Evolutionary conservation across 92 coral and sea anemone genomes (phyloP).

Genomic region (Phenganax marumi): DNA sequence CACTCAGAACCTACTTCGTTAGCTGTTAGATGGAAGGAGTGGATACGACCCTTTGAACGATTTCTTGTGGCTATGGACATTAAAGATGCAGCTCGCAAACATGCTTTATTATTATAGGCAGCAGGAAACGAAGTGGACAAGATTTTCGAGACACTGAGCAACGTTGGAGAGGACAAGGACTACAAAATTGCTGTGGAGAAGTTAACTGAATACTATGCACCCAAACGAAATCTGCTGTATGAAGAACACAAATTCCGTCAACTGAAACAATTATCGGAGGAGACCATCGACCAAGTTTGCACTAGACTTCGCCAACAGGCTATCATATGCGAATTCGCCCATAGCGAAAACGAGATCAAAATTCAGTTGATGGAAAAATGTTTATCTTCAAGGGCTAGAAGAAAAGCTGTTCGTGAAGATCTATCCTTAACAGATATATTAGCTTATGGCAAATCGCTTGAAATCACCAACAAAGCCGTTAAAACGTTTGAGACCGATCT

Average conservation of each 20-base stretch:
- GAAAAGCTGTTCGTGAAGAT: slow-evolving; percentile 4
- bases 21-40: too few relatives aligned
- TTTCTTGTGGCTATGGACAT: too few relatives aligned
- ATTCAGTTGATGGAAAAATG: background rate
- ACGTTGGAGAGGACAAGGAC: too few relatives aligned
- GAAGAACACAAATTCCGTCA: background rate
- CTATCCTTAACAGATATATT: background rate
- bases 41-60: too few relatives aligned
- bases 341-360: background rate
- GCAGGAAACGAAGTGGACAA: too few relatives aligned
- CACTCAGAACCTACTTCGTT: too few relatives aligned
- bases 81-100: background rate
- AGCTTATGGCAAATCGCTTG: background rate
- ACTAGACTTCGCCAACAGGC: background rate
- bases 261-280: background rate
- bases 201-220: background rate
- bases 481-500: background rate
- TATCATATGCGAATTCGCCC: background rate
- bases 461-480: background rate
- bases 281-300: background rate
- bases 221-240: background rate
- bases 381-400: background rate
- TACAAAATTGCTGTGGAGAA: background rate
- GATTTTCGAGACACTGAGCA: too few relatives aligned
- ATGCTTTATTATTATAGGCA: too few relatives aligned